Evolutionary conservation across 2,113 vertebrate genomes (phyloP), one percentile per base, ranked within the genome.

Genomic region (Urocitellus parryii): DNA sequence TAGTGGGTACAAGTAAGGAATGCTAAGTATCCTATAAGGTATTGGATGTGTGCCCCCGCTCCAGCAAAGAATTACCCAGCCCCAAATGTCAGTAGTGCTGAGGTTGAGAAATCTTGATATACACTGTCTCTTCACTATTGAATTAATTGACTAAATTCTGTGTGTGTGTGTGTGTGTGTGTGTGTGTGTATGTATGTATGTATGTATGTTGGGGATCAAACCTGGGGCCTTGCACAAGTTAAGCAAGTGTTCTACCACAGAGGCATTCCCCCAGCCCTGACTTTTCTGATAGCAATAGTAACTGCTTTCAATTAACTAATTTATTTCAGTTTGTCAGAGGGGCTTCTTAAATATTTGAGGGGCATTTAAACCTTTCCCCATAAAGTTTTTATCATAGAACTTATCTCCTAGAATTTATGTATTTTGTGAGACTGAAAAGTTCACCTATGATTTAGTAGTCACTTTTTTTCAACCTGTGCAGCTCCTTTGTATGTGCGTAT

Each of bases 261-360:
- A 70, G 67, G 72, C 63, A 48, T 58, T 63, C 27, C 5, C 29
- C 72, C 42, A 63, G 39, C 18, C 56, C 4, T 92, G 48, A 34
- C 67, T 96, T 85, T 92, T 67, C 56, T 86, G 74, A 72, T 82
- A 86, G 29, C 45, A 74, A 4, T 88, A 73, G 25, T 68, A 74
- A 67, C 34, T 90, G 18, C 77, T 95, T 93, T 77, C n/a, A 74
- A 4, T 51, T 67, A 70, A 27, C 73, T 56, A 29, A 25, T 91
- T 95, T 92, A 11, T n/a, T 86, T 91, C 67, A 91, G 42, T 96
- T 61, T 81, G 65, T 96, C 70, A 67, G 53, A 63, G 77, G 29
- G 4, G 24, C 32, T 68, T 90, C 29, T 95, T 80, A 93, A 89
- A 29, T 82, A 56, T 89, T 88, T 93, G 88, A 96, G 37, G 45